Evolutionary conservation across 2,797 vertebrate genomes (phyloP).

Genomic region (Schizopygopsis pylzovi): DNA sequence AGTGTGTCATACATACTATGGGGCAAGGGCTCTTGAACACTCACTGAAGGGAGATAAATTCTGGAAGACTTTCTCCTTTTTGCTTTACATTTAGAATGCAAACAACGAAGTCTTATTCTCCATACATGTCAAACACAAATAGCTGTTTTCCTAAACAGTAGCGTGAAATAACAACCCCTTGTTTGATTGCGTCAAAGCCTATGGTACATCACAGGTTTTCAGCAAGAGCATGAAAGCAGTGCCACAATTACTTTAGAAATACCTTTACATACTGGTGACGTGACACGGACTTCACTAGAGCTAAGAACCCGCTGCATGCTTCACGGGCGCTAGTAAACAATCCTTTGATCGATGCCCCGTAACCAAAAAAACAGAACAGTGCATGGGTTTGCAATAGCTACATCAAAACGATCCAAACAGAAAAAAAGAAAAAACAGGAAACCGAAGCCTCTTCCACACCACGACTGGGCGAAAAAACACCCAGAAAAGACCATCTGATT

Average conservation of each 20-base stretch:
- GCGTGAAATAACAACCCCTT: conserved; percentile 27
- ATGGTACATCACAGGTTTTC: conserved; percentile 39
- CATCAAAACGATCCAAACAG: conserved; percentile 26
- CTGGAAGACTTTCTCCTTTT: conserved; percentile 85
- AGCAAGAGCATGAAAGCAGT: conserved; percentile 33
- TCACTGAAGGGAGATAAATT: conserved; percentile 73
- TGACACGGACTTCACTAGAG: conserved; percentile 42
- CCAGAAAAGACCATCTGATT: not conserved
- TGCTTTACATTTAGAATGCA: conserved; percentile 79
- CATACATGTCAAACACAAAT: conserved; percentile 25
- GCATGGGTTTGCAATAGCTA: conserved; percentile 38
- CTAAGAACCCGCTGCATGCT: conserved; percentile 43
- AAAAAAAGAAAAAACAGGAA: not conserved
- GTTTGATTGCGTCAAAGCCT: conserved; percentile 6
- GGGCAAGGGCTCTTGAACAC: conserved; percentile 77
- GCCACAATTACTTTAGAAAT: conserved; percentile 27
- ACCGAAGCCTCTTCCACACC: conserved; percentile 4
- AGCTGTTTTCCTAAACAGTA: conserved; percentile 36
- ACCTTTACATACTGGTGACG: conserved; percentile 33
- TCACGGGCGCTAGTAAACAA: conserved; percentile 39
- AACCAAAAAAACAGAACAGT: conserved; percentile 40
- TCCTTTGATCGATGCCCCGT: conserved; percentile 43
- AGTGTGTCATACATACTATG: conserved; percentile 69
- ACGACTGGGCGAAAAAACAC: not conserved
- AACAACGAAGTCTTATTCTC: conserved; percentile 47